phyloP scores from a whole-genome alignment of 2,888 invertebrate genomes.

The Macaria notata region DNA sequence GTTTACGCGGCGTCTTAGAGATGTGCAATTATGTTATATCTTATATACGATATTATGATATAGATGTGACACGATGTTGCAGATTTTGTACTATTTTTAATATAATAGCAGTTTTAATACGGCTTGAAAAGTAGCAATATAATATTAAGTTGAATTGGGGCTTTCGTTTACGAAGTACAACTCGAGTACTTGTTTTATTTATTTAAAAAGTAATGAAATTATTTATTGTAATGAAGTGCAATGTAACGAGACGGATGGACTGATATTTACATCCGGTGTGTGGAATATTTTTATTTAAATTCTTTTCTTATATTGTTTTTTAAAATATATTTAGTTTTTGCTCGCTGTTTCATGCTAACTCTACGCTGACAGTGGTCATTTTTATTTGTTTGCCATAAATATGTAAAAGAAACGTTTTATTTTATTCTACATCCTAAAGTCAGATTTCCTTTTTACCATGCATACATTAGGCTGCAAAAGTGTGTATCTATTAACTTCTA shows the following conservation, averaged over 20 bases:
- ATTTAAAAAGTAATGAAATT: conserved; percentile 48
- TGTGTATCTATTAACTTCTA: conserved; percentile 82
- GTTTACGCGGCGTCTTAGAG: conserved; percentile 35
- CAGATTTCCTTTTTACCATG: conserved; percentile 37
- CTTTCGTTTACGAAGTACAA: conserved; percentile 46
- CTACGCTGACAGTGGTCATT: conserved; percentile 50
- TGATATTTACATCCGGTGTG: conserved; percentile 69
- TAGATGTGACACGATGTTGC: conserved; percentile 38
- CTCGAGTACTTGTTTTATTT: conserved; percentile 38
- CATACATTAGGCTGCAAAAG: conserved; percentile 66
- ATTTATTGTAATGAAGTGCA: conserved; percentile 64
- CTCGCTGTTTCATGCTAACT: conserved; percentile 49
- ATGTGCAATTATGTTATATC: conserved; percentile 38
- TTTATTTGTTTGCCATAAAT: conserved; percentile 51
- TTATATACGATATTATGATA: conserved; percentile 36
- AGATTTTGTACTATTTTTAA: conserved; percentile 52
- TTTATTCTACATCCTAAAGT: conserved; percentile 63
- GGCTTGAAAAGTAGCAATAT: conserved; percentile 44
- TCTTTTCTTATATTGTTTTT: conserved; percentile 39
- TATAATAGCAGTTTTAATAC: conserved; percentile 47
- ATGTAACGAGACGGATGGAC: conserved; percentile 72
- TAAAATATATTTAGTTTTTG: conserved; percentile 39
- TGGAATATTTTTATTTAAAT: conserved; percentile 40
- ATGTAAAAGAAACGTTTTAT: conserved; percentile 39
- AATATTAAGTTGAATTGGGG: conserved; percentile 41